A percentile compares a stretch with the other conserved stretches of the same genome.
Evolutionary conservation across 2,113 vertebrate genomes (phyloP).

Genomic region (Crocuta crocuta): DNA sequence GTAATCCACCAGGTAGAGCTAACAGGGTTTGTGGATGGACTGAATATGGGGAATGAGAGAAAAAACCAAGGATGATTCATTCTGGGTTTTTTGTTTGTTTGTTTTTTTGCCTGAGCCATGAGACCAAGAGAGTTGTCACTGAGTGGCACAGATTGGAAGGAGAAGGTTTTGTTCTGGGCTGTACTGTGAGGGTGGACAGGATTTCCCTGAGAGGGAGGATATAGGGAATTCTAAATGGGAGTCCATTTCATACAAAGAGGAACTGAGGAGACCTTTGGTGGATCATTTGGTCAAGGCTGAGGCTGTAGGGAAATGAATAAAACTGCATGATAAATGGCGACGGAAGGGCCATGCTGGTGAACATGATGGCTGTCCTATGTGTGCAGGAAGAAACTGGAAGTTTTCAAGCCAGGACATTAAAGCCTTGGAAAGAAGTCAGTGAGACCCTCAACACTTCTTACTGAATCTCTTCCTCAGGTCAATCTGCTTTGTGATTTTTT

Average conservation of each 20-base stretch:
- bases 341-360: background rate
- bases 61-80: background rate
- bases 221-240: background rate
- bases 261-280: background rate
- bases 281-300: background rate
- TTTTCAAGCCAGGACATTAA: constrained; percentile 11
- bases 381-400: background rate
- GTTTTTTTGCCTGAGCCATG: background rate
- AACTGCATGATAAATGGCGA: background rate
- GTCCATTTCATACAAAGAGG: background rate
- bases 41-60: background rate
- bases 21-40: background rate
- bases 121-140: background rate
- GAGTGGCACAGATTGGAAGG: background rate
- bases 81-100: background rate
- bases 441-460: background rate
- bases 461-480: background rate
- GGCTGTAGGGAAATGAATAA: background rate
- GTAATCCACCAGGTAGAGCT: too few species aligned
- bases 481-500: background rate
- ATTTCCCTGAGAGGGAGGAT: background rate
- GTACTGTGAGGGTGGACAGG: background rate
- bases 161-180: background rate
- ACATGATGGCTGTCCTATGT: background rate
- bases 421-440: background rate